A percentile compares a stretch with the other conserved stretches of the same genome.
phyloP scores from a whole-genome alignment of 2,888 invertebrate species.

The Orthonevra nobilis region DNA sequence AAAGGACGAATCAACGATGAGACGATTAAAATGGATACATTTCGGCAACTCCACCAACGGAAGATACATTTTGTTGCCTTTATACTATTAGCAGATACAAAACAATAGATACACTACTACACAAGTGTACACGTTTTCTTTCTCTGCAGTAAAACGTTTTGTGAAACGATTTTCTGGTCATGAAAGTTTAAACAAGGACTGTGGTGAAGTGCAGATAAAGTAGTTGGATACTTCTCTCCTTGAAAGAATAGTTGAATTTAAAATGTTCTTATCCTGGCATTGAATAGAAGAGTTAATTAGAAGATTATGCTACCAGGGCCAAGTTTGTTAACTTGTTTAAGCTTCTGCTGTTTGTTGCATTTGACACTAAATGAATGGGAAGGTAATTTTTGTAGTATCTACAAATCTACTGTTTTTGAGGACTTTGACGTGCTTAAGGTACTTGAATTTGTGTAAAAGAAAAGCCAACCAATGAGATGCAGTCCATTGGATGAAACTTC shows the following conservation, averaged over 20 bases:
- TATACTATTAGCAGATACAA: conserved; percentile 21
- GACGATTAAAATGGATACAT: conserved; percentile 13
- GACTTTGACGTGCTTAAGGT: no score
- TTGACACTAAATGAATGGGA: no score
- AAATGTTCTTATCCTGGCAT: conserved; percentile 40
- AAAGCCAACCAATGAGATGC: no score
- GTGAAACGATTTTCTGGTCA: conserved; percentile 36
- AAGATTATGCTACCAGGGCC: conserved; percentile 27
- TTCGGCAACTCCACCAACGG: background rate
- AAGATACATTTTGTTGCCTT: conserved; percentile 22
- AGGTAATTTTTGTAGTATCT: no score
- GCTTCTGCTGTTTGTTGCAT: conserved; percentile 11
- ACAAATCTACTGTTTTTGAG: no score
- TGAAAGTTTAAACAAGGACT: conserved; percentile 37
- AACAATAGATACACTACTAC: conserved; percentile 21
- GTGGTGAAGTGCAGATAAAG: background rate
- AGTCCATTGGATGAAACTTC: no score
- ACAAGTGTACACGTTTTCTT: background rate
- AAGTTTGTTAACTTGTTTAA: conserved; percentile 26
- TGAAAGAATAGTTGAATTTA: conserved; percentile 24
- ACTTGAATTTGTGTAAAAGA: no score
- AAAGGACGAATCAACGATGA: conserved; percentile 45
- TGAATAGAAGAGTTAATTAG: conserved; percentile 51
- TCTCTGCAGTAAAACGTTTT: conserved; percentile 41
- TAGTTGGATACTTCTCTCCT: conserved; percentile 23